These are phyloP conservation scores for Netelia melanura DNA, from an alignment of 2,888 invertebrate genomes.

Conservation along the genomic window DNA sequence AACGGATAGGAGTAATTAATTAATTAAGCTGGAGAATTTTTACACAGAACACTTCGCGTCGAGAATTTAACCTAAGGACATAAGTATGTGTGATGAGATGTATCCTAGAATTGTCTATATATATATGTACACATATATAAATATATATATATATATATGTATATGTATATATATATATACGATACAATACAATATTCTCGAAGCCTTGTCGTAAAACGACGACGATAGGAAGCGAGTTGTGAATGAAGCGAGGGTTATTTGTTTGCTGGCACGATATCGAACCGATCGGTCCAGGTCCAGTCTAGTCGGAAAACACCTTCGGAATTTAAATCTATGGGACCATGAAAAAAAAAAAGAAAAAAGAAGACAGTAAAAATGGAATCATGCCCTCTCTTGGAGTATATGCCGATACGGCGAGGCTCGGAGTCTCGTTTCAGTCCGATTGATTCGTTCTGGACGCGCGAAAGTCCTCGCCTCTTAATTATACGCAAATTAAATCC, in stretches of 20 bases:
- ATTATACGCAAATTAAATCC: slow-evolving; percentile 64
- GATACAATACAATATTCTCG: slow-evolving; percentile 48
- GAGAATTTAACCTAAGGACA: slow-evolving; percentile 76
- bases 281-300: slow-evolving; percentile 65
- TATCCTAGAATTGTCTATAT: slow-evolving; percentile 74
- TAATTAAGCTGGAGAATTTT: slow-evolving; percentile 74
- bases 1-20: slow-evolving; percentile 55
- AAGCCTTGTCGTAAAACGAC: slow-evolving; percentile 68
- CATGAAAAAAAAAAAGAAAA: slow-evolving; percentile 74
- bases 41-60: slow-evolving; percentile 75
- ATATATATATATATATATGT: slow-evolving; percentile 28
- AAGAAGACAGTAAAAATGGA: slow-evolving; percentile 50
- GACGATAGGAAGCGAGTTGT: slow-evolving; percentile 48
- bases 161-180: slow-evolving; percentile 32
- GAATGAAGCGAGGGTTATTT: slow-evolving; percentile 51
- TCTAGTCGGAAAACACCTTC: slow-evolving; percentile 79
- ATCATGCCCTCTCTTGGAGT: slow-evolving; percentile 68
- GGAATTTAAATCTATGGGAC: slow-evolving; percentile 78
- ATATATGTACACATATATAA: slow-evolving; percentile 35
- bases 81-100: slow-evolving; percentile 81
- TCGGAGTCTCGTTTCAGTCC: slow-evolving; percentile 31
- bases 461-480: slow-evolving; percentile 60
- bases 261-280: slow-evolving; percentile 73
- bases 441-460: slow-evolving; percentile 35
- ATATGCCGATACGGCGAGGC: slow-evolving; percentile 54